A percentile compares a stretch with the other conserved stretches of the same genome.
Conservation (phyloP, 1,140 invertebrate species). For the Drosophila sulfurigaster region DNA sequence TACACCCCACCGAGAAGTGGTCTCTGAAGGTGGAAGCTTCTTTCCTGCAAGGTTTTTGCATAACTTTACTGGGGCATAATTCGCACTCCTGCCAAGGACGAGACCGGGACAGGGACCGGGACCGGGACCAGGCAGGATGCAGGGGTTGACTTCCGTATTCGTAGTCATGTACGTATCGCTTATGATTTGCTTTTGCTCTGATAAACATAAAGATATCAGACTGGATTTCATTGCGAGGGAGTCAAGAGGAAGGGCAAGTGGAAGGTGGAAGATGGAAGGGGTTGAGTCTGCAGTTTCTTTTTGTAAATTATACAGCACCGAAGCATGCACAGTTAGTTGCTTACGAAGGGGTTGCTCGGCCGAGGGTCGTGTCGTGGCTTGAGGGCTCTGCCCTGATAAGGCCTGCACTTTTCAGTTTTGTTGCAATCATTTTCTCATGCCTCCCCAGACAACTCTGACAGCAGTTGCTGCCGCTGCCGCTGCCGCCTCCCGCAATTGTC, state of each 20-base stretch:
- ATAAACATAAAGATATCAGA: conserved; percentile 64
- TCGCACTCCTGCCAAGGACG: conserved; percentile 21
- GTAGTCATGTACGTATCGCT: conserved; percentile 51
- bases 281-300: conserved; percentile 14
- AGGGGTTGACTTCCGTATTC: conserved; percentile 59
- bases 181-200: conserved; percentile 73
- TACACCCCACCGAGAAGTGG: conserved; percentile 1
- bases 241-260: too few relatives aligned
- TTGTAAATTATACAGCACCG: conserved; percentile 61
- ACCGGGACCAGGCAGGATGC: not conserved
- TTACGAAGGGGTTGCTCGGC: conserved; percentile 55
- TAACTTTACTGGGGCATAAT: conserved; percentile 60
- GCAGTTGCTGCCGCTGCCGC: conserved; percentile 5
- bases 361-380: conserved; percentile 14
- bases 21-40: conserved; percentile 40
- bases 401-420: conserved; percentile 31
- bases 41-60: conserved; percentile 51
- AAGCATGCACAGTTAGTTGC: conserved; percentile 8
- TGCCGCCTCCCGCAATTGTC: conserved; percentile 60
- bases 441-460: conserved; percentile 1
- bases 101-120: too few relatives aligned
- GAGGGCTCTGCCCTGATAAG: conserved; percentile 53
- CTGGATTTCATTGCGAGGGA: conserved; percentile 44
- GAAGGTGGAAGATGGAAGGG: conserved; percentile 4
- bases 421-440: conserved; percentile 45